Evolutionary conservation across 1,140 invertebrate species (phyloP).

Genomic region (Panagrolaimus sp.): DNA sequence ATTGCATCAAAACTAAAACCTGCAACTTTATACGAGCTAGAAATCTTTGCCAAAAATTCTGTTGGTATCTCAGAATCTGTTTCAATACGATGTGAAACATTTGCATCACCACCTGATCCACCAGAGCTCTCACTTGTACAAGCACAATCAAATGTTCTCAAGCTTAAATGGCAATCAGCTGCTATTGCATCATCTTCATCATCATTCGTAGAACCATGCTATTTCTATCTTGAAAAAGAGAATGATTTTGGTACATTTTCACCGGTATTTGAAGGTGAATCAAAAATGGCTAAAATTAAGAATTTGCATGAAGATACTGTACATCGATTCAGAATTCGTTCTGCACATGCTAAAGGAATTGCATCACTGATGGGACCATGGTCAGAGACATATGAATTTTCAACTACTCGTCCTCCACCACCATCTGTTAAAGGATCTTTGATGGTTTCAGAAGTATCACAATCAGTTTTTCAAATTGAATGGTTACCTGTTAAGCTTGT

Average conservation of each 20-base stretch:
- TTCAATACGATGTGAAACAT: conserved; percentile 24
- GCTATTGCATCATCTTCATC: neutral
- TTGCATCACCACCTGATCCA: conserved; percentile 39
- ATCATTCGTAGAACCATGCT: conserved; percentile 18
- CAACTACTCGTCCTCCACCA: conserved; percentile 27
- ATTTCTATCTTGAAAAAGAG: conserved; percentile 51
- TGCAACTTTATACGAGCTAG: conserved; percentile 29
- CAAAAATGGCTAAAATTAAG: conserved; percentile 41
- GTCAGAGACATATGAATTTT: conserved; percentile 31
- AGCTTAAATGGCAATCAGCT: conserved; percentile 42
- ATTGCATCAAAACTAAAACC: conserved; percentile 6
- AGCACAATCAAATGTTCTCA: conserved; percentile 39
- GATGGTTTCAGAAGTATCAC: conserved; percentile 29
- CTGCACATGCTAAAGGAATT: conserved; percentile 26
- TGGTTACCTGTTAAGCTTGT: conserved; percentile 33
- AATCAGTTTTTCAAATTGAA: conserved; percentile 46
- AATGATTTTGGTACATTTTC: conserved; percentile 50
- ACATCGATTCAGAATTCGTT: conserved; percentile 51
- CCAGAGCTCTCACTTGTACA: conserved; percentile 30
- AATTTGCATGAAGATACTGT: conserved; percentile 33
- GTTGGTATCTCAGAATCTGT: conserved; percentile 33
- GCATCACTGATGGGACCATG: conserved; percentile 32
- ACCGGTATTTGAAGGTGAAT: conserved; percentile 51
- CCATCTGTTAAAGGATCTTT: conserved; percentile 30
- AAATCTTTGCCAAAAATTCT: conserved; percentile 35